A percentile compares a stretch with the other conserved stretches of the same genome.
Evolutionary conservation across 2,113 vertebrate species (phyloP).

Genomic region (Callionymus lyra): DNA sequence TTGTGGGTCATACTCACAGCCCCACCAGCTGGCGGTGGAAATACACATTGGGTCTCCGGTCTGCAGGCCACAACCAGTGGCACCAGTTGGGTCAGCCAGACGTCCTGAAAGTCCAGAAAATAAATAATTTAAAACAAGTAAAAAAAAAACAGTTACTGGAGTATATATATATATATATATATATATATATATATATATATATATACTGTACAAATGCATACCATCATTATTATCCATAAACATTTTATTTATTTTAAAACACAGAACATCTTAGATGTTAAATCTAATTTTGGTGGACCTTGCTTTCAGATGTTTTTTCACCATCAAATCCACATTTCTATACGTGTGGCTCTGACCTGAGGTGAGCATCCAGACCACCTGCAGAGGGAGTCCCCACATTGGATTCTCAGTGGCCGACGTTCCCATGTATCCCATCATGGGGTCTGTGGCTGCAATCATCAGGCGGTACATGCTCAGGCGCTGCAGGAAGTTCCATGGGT

Average conservation of each 20-base stretch:
- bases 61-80: constrained; percentile 40
- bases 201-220: too few relatives aligned
- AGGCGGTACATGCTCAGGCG: constrained; percentile 74
- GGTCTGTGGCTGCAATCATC: constrained; percentile 62
- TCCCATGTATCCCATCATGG: constrained; percentile 65
- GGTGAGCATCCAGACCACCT: constrained; percentile 76
- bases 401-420: constrained; percentile 56
- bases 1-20: constrained; percentile 44
- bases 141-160: too few relatives aligned
- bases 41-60: constrained; percentile 45
- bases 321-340: too few relatives aligned
- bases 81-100: constrained; percentile 45
- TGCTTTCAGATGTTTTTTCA: too few relatives aligned
- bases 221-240: too few relatives aligned
- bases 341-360: constrained; percentile 61
- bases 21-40: constrained; percentile 59
- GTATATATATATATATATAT: too few relatives aligned
- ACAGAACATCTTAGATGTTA: constrained; percentile 4
- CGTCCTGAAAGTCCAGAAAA: constrained; percentile 49
- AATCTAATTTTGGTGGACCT: too few relatives aligned
- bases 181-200: too few relatives aligned
- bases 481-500: constrained; percentile 70
- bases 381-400: constrained; percentile 78
- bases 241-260: too few relatives aligned
- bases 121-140: too few relatives aligned